Conservation (phyloP, 2,888 invertebrate genomes). For the Drosophila rellima region DNA sequence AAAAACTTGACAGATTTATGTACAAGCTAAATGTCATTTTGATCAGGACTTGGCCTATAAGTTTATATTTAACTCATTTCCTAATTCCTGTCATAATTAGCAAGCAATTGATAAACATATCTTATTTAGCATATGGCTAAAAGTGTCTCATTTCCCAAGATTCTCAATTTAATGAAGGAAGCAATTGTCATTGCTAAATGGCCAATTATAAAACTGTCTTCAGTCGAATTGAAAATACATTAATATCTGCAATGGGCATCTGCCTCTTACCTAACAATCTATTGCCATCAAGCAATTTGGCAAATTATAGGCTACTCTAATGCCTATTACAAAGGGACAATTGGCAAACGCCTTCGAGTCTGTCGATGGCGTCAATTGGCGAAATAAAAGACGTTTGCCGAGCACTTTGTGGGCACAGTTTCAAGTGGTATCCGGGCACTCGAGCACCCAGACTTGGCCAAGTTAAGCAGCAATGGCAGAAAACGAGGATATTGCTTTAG, state of each 20-base stretch:
- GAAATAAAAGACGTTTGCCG: slow-evolving; percentile 67
- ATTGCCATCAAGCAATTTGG: slow-evolving; percentile 55
- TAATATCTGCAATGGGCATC: slow-evolving; percentile 1
- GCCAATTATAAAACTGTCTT: slow-evolving; percentile 11
- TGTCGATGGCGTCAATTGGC: slow-evolving; percentile 41
- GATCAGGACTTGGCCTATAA: no score
- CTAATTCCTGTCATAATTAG: neutral
- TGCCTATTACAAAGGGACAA: slow-evolving; percentile 36
- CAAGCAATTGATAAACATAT: neutral
- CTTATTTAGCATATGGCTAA: neutral
- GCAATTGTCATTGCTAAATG: slow-evolving; percentile 3
- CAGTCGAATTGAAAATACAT: slow-evolving; percentile 1
- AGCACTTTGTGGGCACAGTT: slow-evolving; percentile 59
- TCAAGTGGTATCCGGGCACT: slow-evolving; percentile 41
- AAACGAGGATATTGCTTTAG: slow-evolving; percentile 74
- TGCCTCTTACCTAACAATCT: slow-evolving; percentile 18
- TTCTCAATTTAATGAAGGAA: neutral
- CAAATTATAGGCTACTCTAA: slow-evolving; percentile 61
- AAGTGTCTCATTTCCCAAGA: slow-evolving; percentile 8
- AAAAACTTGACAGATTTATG: no score
- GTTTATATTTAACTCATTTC: no score
- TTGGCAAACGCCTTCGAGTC: slow-evolving; percentile 42
- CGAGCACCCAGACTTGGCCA: slow-evolving; percentile 4
- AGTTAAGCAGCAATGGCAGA: slow-evolving; percentile 55
- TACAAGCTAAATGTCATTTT: no score